phyloP scores from a whole-genome alignment of 2,888 invertebrate genomes.

The Tetragonisca angustula region DNA sequence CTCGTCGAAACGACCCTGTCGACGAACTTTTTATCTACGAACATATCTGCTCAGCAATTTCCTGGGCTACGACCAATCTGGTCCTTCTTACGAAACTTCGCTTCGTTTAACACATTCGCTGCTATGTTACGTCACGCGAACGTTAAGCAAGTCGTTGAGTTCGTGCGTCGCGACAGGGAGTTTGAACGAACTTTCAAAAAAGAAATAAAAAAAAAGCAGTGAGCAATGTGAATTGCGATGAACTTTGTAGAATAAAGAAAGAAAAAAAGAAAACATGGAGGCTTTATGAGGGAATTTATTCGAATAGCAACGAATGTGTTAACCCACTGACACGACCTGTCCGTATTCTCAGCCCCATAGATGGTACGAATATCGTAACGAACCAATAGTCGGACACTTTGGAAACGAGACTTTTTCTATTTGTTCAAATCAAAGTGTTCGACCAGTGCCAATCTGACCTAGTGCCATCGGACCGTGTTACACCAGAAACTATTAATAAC shows the following conservation, averaged over 20 bases:
- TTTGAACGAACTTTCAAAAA: neutral
- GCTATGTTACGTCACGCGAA: neutral
- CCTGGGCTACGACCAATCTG: neutral
- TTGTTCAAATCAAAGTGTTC: conserved; percentile 4
- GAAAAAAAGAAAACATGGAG: neutral
- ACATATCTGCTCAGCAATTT: conserved; percentile 23
- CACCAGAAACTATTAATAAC: neutral
- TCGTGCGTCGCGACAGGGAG: neutral
- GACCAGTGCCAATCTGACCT: conserved; percentile 46
- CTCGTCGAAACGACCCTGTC: neutral
- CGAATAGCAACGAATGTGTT: neutral
- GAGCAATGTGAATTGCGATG: neutral
- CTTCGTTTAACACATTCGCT: conserved; percentile 8
- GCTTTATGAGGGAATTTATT: neutral
- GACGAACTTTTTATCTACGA: conserved; percentile 1
- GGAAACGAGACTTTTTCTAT: neutral
- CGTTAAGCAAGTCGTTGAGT: neutral
- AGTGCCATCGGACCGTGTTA: conserved; percentile 40
- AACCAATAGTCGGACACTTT: neutral
- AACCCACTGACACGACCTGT: neutral
- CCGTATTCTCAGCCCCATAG: neutral
- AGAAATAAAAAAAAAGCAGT: neutral
- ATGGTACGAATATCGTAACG: neutral
- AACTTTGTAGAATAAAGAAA: no score
- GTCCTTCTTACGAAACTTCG: neutral